phyloP scores from a whole-genome alignment of 2,113 vertebrate genomes.

The Dendropsophus ebraccatus region DNA sequence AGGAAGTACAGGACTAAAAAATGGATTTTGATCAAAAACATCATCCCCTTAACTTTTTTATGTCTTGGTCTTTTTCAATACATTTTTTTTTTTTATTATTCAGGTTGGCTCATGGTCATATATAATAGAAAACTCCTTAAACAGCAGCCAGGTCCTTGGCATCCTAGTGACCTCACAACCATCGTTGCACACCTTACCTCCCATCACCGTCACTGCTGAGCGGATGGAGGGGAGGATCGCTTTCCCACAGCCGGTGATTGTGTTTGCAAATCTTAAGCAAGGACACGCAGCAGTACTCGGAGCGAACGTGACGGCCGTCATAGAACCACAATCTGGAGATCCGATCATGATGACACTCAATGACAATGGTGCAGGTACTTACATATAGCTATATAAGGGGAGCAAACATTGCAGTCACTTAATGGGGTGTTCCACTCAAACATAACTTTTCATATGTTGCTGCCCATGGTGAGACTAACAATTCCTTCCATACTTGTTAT shows the following conservation, averaged over 20 bases:
- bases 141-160: constrained; percentile 61
- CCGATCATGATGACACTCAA: constrained; percentile 63
- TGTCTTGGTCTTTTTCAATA: neutral
- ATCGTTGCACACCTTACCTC: constrained; percentile 54
- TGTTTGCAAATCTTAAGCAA: constrained; percentile 70
- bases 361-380: constrained; percentile 74
- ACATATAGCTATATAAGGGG: neutral
- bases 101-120: constrained; percentile 72
- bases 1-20: no score
- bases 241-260: constrained; percentile 65
- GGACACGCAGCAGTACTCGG: constrained; percentile 67
- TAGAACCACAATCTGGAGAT: constrained; percentile 64
- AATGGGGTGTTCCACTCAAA: no score
- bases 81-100: constrained; percentile 27
- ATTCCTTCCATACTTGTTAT: no score
- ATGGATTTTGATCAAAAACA: no score
- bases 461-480: no score
- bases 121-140: constrained; percentile 63
- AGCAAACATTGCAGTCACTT: neutral
- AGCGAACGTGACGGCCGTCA: constrained; percentile 67
- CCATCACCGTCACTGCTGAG: constrained; percentile 63
- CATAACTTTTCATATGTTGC: no score
- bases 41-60: neutral
- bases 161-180: constrained; percentile 69
- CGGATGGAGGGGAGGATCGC: constrained; percentile 61